phyloP scores from a whole-genome alignment of 1,140 invertebrate genomes.

The Nilaparvata lugens region DNA sequence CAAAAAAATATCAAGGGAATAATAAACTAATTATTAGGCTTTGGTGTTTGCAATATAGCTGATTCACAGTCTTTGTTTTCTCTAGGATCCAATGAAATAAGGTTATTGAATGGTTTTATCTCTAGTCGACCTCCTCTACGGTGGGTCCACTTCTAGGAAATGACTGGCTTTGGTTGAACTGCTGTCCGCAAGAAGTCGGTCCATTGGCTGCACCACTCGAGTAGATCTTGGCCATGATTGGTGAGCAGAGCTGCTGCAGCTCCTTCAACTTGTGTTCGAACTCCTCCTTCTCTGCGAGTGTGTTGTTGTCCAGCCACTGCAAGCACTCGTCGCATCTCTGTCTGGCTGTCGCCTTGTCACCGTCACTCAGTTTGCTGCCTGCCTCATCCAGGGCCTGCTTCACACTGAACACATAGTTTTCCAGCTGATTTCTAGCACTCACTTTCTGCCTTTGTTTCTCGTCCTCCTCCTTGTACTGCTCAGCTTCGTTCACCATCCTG shows the following conservation, averaged over 20 bases:
- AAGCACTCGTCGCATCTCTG: conserved; percentile 42
- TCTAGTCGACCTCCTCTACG: neutral
- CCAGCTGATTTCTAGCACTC: conserved; percentile 53
- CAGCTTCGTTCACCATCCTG: conserved; percentile 58
- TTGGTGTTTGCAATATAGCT: no score
- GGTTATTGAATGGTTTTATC: neutral
- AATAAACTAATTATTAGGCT: no score
- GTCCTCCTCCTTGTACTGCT: conserved; percentile 49
- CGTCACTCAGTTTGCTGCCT: conserved; percentile 30
- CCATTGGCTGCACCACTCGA: neutral
- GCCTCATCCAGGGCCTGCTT: conserved; percentile 43
- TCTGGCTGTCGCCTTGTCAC: conserved; percentile 33
- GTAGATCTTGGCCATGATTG: conserved; percentile 42
- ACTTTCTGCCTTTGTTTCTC: conserved; percentile 46
- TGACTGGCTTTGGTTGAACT: neutral
- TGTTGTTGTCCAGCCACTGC: conserved; percentile 54
- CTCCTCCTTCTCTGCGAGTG: conserved; percentile 50
- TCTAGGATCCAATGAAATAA: no score
- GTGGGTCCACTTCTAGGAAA: neutral
- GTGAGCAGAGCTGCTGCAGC: conserved; percentile 41
- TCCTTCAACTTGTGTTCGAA: conserved; percentile 48
- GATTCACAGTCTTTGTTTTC: no score
- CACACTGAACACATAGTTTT: conserved; percentile 61
- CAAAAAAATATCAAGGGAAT: no score
- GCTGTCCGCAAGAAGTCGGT: neutral